Conservation (phyloP, 2,113 vertebrate species). For the Philantomba maxwellii region DNA sequence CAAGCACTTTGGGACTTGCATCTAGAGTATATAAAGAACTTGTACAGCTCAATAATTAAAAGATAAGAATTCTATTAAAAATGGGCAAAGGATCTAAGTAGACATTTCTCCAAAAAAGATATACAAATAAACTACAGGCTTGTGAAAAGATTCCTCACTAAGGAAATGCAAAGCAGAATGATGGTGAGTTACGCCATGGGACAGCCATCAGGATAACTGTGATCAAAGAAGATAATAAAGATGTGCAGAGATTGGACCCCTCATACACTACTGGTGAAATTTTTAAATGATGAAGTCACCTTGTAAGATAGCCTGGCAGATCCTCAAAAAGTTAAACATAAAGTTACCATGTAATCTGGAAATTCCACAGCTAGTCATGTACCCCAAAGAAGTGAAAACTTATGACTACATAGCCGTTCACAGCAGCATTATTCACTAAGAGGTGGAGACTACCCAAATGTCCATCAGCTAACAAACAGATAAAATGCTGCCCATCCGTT, state of each 20-base stretch:
- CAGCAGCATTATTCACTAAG: not conserved
- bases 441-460: not conserved
- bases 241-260: fast-evolving
- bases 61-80: not conserved
- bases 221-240: not conserved
- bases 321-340: not conserved
- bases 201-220: fast-evolving
- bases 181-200: fast-evolving
- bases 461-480: fast-evolving
- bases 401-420: fast-evolving
- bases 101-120: not conserved
- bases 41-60: not conserved
- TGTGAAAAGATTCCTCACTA: fast-evolving
- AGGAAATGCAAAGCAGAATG: not conserved
- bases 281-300: no score
- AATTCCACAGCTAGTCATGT: not conserved
- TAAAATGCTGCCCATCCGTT: fast-evolving
- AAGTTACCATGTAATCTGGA: no score
- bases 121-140: fast-evolving
- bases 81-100: not conserved
- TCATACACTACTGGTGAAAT: fast-evolving
- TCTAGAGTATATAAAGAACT: not conserved
- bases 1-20: not conserved
- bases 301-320: not conserved
- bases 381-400: not conserved